Evolutionary conservation across 37 sponge, comb jelly and placozoan species (phyloP), one percentile per base, ranked within the genome.

Genomic region (Bolinopsis microptera): DNA sequence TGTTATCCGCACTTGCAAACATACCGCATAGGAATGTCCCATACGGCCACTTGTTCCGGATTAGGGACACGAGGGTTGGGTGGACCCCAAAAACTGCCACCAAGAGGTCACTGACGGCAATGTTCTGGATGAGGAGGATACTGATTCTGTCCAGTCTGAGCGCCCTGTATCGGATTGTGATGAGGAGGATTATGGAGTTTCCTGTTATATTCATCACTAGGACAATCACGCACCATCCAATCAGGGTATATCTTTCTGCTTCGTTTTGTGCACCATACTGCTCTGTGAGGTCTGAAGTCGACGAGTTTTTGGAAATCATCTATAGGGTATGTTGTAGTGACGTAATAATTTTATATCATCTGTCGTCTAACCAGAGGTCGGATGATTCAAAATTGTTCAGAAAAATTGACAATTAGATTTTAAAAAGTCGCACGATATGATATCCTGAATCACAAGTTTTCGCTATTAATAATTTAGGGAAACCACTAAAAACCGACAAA

Each of bases 61-160:
- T 32, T 35, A 80, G 83, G 83, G 83, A 80, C 36, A 23, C 36
- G 38, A 80, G 18, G 38, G 83, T 80, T 23, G 83, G 38, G 83
- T 80, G 36, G 38, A 80, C 35, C 38, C 38, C 35, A 23, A 1
- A 36, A 2, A 80, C 5, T 3, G 28, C 83, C 83, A 80, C 27
- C 23, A 80, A 23, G 22, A 80, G 3, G 38, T 80, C 83, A 23
- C 38, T 36, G 23, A 80, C 38, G 2, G 83, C 83, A 80, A 80
- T 80, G 38, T 80, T 80, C 83, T 80, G 35, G 35, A 80, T 80
- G 23, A 80, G 36, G 8, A 80, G 38, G 38, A 80, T 38, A 32
- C 38, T 35, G 83, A 80, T 35, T 2, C 8, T 35, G 38, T 80
- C 83, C 35, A 80, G 36, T 35, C 35, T 80, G 83, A 80, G 31